Percentiles rank a stretch among this genome's conserved stretches.
These are phyloP conservation scores for Aleiodes alternator DNA, from an alignment of 2,888 invertebrate species.

Conservation along the genomic window DNA sequence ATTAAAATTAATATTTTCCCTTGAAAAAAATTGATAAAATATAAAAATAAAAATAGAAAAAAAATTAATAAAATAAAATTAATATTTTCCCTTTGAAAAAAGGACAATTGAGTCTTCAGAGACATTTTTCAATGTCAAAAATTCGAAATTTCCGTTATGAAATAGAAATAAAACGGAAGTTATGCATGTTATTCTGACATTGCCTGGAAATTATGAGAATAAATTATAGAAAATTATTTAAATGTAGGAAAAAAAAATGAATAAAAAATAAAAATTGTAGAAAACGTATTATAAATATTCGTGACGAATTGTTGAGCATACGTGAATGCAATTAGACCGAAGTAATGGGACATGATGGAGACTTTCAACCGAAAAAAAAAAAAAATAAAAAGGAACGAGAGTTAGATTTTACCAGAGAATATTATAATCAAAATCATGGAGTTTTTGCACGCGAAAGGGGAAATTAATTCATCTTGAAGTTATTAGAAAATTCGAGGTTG, in stretches of 20 bases:
- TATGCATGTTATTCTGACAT: background rate
- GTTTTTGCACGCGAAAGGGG: conserved; percentile 2
- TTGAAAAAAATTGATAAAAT: no score
- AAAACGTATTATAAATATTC: conserved; percentile 36
- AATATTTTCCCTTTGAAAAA: conserved; percentile 13
- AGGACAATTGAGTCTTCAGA: background rate
- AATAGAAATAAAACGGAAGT: conserved; percentile 6
- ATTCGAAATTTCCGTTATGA: background rate
- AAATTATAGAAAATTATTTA: conserved; percentile 4
- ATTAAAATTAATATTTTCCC: conserved; percentile 27
- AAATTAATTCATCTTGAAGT: no score
- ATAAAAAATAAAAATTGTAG: conserved; percentile 21
- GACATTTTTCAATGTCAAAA: background rate
- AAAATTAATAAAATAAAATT: conserved; percentile 30
- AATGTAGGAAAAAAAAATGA: background rate
- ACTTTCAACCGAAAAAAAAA: conserved; percentile 38
- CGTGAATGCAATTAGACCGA: conserved; percentile 43
- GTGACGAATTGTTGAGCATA: conserved; percentile 38
- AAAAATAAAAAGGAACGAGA: conserved; percentile 5
- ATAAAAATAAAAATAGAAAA: no score
- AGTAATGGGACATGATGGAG: conserved; percentile 40
- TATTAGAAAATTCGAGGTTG: no score
- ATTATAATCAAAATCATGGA: conserved; percentile 4
- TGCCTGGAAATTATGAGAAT: background rate
- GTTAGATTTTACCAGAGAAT: conserved; percentile 3